Base-by-base conservation (phyloP, 2,888 invertebrate genomes). In the Physocephala rufipes region DNA sequence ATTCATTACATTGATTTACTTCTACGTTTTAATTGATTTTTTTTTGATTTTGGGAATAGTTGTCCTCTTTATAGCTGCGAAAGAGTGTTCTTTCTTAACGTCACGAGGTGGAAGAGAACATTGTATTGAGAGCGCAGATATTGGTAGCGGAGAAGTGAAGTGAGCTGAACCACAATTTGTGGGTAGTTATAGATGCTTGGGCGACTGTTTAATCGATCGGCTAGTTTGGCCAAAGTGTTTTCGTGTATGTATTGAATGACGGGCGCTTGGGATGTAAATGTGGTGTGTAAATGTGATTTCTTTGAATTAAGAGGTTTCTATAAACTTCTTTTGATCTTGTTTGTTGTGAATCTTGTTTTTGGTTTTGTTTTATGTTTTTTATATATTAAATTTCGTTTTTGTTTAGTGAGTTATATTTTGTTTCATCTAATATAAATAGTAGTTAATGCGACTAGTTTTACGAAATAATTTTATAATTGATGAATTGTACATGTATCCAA, bases 101-200 rank as follows among this genome's bases (percentile, higher is more conserved):
- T 21, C 49, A 63, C 61, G 58, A 43, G 36, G 73, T 9, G 55
- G 36, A 28, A 62, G 68, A 68, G 68, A 61, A 62, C 68, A 68
- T 51, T 16, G 16, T 62, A 61, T 61, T 74, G 73, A 69, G 76
- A 75, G 79, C 76, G 76, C 74, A 79, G 76, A 80, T 80, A 80
- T 76, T 79, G 73, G 78, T 75, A 78, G 78, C 78, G 78, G 79
- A 78, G 73, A 76, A 75, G 71, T 76, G 74, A 70, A 76, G 74
- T 73, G 64, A 72, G 67, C 75, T 62, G 74, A 21, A 2, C 75
- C 73, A 72, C 74, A 70, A 72, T 76, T 76, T n/a, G n/a, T n/a
- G n/a, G 74, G 73, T 73, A 71, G 72, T 58, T 66, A 43, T 65
- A n/a, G n/a, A n/a, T n/a, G n/a, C n/a, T n/a, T n/a, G n/a, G n/a